phyloP scores from a whole-genome alignment of 2,113 vertebrate species.

The Leptocoma aspasia region DNA sequence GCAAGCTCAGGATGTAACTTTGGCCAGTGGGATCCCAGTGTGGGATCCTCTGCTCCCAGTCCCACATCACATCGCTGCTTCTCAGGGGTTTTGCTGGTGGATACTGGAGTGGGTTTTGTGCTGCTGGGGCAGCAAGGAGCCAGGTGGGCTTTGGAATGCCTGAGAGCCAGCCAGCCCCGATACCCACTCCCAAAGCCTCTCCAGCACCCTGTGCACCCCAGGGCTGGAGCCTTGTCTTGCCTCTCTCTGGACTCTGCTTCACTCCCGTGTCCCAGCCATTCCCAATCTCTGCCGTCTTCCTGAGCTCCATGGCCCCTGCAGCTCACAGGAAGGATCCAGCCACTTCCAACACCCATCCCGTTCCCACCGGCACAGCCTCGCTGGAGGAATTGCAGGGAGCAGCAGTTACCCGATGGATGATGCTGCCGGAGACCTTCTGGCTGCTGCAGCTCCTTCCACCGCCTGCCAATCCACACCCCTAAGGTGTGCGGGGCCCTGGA shows the following conservation, averaged over 20 bases:
- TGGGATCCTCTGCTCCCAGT: background rate
- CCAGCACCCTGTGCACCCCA: background rate
- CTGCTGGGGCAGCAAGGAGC: background rate
- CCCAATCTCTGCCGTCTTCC: fast-evolving
- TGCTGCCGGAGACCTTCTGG: fast-evolving
- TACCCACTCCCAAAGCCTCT: background rate
- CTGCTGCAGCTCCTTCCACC: background rate
- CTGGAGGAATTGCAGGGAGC: background rate
- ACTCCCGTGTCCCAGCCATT: fast-evolving
- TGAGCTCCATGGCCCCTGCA: fast-evolving
- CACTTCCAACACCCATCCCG: background rate
- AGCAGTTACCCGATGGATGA: fast-evolving
- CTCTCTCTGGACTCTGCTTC: background rate
- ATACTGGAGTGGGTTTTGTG: background rate
- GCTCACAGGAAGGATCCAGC: background rate
- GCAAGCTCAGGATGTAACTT: background rate
- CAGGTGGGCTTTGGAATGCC: background rate
- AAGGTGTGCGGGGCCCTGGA: background rate
- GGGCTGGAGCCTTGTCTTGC: background rate
- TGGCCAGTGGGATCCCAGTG: fast-evolving
- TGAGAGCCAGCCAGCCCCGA: background rate
- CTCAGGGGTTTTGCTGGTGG: background rate
- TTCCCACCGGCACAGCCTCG: background rate
- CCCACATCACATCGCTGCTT: background rate
- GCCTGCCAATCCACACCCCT: background rate